These are phyloP conservation scores for Ditylenchus dipsaci DNA, from an alignment of 1,140 invertebrate species.

Conservation along the genomic window DNA sequence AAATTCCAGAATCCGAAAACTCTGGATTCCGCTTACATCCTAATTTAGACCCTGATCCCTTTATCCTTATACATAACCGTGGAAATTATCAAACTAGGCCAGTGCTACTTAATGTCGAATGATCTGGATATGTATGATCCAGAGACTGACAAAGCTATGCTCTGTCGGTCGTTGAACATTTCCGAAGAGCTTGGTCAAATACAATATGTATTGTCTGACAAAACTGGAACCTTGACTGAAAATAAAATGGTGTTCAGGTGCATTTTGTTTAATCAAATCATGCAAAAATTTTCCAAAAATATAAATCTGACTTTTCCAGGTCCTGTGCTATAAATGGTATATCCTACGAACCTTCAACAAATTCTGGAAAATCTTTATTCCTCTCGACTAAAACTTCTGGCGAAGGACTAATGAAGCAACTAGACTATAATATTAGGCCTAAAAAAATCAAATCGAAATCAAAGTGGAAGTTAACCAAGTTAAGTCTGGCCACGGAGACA, in stretches of 20 bases:
- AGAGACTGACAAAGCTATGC: slow-evolving; percentile 75
- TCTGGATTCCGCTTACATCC: too few species aligned
- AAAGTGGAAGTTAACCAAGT: too few species aligned
- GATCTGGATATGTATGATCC: slow-evolving; percentile 78
- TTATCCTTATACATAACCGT: slow-evolving; percentile 91
- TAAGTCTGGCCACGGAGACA: too few species aligned
- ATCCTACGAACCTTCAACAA: neutral
- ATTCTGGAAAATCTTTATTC: too few species aligned
- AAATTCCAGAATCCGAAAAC: too few species aligned
- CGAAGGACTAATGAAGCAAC: too few species aligned
- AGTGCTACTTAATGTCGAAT: slow-evolving; percentile 72
- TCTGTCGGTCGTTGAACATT: slow-evolving; percentile 76
- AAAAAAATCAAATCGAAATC: too few species aligned
- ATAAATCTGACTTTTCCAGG: too few species aligned
- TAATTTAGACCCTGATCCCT: slow-evolving; percentile 88
- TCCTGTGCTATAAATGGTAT: neutral
- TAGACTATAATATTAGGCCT: too few species aligned
- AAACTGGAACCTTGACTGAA: slow-evolving; percentile 92
- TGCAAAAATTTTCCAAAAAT: too few species aligned
- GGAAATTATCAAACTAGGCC: slow-evolving; percentile 89
- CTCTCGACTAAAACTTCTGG: too few species aligned
- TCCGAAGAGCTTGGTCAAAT: slow-evolving; percentile 89
- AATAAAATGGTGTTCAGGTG: slow-evolving; percentile 86
- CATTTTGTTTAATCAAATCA: too few species aligned
- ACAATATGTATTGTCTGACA: slow-evolving; percentile 92